Evolutionary conservation across 2,113 vertebrate genomes (phyloP).

Genomic region (Pterophyllum scalare): DNA sequence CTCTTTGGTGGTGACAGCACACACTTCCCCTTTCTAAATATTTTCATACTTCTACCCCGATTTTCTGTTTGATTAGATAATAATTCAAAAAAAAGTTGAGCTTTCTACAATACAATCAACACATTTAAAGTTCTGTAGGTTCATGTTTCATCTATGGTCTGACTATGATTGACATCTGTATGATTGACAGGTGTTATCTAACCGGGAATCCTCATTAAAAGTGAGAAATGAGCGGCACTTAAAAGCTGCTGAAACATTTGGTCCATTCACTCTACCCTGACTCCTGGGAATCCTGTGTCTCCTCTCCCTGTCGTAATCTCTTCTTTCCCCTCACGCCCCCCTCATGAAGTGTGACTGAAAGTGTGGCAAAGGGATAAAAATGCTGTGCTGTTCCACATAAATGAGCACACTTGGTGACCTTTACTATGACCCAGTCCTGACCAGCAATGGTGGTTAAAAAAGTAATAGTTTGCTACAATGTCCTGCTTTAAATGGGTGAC

Average conservation of each 20-base stretch:
- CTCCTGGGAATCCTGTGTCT: neutral
- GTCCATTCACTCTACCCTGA: neutral
- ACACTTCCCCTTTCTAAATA: neutral
- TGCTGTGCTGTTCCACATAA: too few relatives aligned
- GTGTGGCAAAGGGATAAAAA: neutral
- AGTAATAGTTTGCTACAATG: neutral
- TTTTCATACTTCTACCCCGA: neutral
- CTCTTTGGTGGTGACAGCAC: neutral
- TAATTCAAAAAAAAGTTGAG: neutral
- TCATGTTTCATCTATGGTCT: neutral
- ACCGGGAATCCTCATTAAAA: neutral
- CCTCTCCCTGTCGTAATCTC: too few relatives aligned
- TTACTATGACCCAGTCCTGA: neutral
- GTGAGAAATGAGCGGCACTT: neutral
- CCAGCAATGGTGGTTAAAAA: neutral
- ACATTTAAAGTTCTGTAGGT: neutral
- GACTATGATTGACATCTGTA: neutral
- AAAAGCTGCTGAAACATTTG: neutral
- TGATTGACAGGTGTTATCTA: neutral
- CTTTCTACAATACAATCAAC: too few relatives aligned
- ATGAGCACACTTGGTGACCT: neutral
- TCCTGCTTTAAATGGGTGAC: neutral
- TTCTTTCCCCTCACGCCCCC: too few relatives aligned
- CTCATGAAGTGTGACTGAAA: neutral
- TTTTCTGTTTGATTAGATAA: neutral